Percentiles rank a stretch among this genome's conserved stretches.
Conservation (phyloP, 2,888 invertebrate genomes). For the Tachina fera region DNA sequence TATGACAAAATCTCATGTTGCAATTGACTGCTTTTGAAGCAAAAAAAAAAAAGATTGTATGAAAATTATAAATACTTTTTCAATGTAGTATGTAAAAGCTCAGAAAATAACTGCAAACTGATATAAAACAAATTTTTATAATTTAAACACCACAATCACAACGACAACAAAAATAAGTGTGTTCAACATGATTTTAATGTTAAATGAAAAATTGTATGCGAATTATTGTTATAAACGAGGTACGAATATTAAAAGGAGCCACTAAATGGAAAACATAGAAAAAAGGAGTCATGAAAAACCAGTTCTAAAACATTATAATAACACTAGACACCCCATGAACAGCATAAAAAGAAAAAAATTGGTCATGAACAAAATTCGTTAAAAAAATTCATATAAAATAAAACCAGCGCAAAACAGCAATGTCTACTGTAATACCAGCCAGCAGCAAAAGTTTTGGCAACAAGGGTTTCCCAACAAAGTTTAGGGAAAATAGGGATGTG, state of each 20-base stretch:
- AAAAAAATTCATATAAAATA: slow-evolving; percentile 4
- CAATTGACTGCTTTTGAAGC: slow-evolving; percentile 38
- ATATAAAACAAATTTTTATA: slow-evolving; percentile 17
- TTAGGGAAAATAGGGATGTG: no score
- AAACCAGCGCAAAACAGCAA: background rate
- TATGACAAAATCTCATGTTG: slow-evolving; percentile 32
- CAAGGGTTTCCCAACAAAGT: background rate
- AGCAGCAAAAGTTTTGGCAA: background rate
- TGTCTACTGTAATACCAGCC: slow-evolving; percentile 9
- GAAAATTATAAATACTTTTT: slow-evolving; percentile 17
- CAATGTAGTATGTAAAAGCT: background rate
- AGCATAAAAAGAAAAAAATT: slow-evolving; percentile 19
- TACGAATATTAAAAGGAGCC: background rate
- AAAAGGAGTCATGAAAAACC: slow-evolving; percentile 33
- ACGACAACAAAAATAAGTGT: background rate
- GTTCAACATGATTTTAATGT: slow-evolving; percentile 49
- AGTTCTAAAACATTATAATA: slow-evolving; percentile 21
- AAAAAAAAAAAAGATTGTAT: background rate
- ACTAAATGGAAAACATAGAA: background rate
- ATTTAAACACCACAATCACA: slow-evolving; percentile 22
- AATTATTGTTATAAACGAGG: slow-evolving; percentile 1
- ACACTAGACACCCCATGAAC: slow-evolving; percentile 37
- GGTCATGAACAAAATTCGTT: slow-evolving; percentile 32
- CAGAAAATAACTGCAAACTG: slow-evolving; percentile 2
- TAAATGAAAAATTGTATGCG: slow-evolving; percentile 48